Percentiles rank a stretch among this genome's conserved stretches.
Evolutionary conservation across 1,140 invertebrate genomes (phyloP).

Genomic region (Tetranychus urticae): DNA sequence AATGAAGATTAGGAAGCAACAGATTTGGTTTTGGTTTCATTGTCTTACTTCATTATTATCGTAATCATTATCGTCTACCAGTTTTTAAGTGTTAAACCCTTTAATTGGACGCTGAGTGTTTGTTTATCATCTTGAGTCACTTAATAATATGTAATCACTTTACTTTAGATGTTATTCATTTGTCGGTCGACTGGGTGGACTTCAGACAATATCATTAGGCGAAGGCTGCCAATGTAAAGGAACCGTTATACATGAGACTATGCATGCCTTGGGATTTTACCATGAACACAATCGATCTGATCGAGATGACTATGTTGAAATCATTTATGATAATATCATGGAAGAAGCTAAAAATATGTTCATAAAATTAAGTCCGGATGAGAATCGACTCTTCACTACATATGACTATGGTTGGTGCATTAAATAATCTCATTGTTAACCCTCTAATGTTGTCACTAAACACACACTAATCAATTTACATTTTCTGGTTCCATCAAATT

Average conservation of each 20-base stretch:
- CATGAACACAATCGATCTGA: constrained; percentile 40
- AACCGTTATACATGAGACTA: constrained; percentile 55
- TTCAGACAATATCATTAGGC: neutral
- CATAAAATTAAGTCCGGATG: constrained; percentile 6
- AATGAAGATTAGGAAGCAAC: too few relatives aligned
- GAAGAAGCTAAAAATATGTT: constrained; percentile 8
- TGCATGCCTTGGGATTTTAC: constrained; percentile 46
- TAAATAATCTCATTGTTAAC: neutral
- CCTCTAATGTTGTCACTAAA: neutral
- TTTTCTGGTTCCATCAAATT: constrained; percentile 9
- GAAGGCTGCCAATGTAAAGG: constrained; percentile 22
- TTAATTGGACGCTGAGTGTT: constrained; percentile 16
- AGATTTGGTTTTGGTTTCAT: too few relatives aligned
- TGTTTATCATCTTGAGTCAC: constrained; percentile 23
- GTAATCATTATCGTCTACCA: constrained; percentile 1
- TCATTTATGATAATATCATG: constrained; percentile 36
- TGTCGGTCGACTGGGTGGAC: neutral
- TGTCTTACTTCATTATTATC: too few relatives aligned
- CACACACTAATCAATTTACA: neutral
- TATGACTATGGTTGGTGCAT: constrained; percentile 6
- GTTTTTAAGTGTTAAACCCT: constrained; percentile 17
- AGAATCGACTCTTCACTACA: neutral
- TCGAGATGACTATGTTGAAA: constrained; percentile 33
- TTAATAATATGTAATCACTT: constrained; percentile 16
- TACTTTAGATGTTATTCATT: constrained; percentile 18